These are phyloP conservation scores for Oryzias dopingdopingensis DNA, from an alignment of 2,797 vertebrate species.

Conservation along the genomic window DNA sequence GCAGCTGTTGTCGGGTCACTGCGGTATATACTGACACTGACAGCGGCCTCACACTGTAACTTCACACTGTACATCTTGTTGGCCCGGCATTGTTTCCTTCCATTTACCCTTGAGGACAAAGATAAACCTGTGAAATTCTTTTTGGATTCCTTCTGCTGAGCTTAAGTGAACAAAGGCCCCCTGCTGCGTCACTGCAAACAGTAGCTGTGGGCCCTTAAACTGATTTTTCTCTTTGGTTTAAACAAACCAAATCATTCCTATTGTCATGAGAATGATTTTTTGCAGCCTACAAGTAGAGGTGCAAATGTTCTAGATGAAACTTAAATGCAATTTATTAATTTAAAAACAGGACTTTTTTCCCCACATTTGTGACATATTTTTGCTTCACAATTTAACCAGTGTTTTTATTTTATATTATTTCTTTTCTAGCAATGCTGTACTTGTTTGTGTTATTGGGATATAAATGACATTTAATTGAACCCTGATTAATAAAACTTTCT, in stretches of 20 bases:
- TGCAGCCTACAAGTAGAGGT: too few species aligned
- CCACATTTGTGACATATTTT: too few species aligned
- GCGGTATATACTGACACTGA: conserved; percentile 9
- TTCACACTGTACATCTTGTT: conserved; percentile 41
- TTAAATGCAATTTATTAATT: too few species aligned
- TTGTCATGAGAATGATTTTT: not conserved
- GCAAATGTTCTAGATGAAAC: too few species aligned
- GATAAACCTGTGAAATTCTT: conserved; percentile 67
- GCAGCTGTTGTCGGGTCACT: conserved; percentile 28
- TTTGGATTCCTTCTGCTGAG: conserved; percentile 32
- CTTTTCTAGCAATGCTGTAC: too few species aligned
- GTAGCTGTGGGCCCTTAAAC: not conserved
- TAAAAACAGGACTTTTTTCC: too few species aligned
- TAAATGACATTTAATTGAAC: too few species aligned
- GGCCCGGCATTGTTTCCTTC: conserved; percentile 37
- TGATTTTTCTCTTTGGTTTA: not conserved
- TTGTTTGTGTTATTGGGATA: too few species aligned
- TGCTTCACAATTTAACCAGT: too few species aligned
- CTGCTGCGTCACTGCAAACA: not conserved
- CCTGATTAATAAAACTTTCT: too few species aligned
- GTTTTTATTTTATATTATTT: too few species aligned
- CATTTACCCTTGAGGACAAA: conserved; percentile 57
- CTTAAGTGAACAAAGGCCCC: conserved; percentile 22
- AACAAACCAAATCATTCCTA: not conserved
- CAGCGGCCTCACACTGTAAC: conserved; percentile 27